Evolutionary conservation across 2,797 vertebrate genomes (phyloP), one percentile per base, ranked within the genome.

Genomic region (Jordanella pulchra): DNA sequence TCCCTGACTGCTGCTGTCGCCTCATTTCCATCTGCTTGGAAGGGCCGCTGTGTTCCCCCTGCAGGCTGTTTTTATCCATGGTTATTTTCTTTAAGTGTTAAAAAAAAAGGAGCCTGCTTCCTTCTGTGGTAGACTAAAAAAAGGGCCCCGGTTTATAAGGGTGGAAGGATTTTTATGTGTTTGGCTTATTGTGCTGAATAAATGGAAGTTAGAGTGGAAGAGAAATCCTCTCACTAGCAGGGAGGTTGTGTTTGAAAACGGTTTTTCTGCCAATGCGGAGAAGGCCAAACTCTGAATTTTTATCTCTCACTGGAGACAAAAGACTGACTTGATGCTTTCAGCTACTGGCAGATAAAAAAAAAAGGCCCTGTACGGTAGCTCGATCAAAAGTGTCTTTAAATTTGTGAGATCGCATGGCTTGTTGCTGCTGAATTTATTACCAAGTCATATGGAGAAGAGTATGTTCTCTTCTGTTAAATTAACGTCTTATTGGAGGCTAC

Each of bases 131-230:
- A 77, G 73, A 88, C 58, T 44, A 64, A 71, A 89, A 80, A 90
- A 89, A 86, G 80, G 80, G 75, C 69, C 72, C 51, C 3, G 58
- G 78, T 93, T 92, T 91, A 92, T 91, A 91, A 90, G 87, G 79
- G 84, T 89, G 89, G 89, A 89, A 92, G 90, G 77, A 82, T 73
- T 90, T 94, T 93, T 90, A 93, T 92, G 78, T 72, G 89, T 92
- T 91, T 90, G 89, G 82, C 89, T 93, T 88, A 84, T 90, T 86
- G 83, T 83, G 45, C 83, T 80, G 88, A 80, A 88, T 94, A 90
- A 87, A 90, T 93, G 85, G 86, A 90, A 89, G 91, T 73, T 78
- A 84, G 79, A 54, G 79, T 83, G 84, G 90, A 87, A 87, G 85
- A 90, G 86, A 55, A 69, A 89, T 64, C 60, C 23, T 63, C 60